Evolutionary conservation across 2,888 invertebrate species (phyloP), one percentile per base, ranked within the genome.

Genomic region (Imbricaverruca yamaguchii): DNA sequence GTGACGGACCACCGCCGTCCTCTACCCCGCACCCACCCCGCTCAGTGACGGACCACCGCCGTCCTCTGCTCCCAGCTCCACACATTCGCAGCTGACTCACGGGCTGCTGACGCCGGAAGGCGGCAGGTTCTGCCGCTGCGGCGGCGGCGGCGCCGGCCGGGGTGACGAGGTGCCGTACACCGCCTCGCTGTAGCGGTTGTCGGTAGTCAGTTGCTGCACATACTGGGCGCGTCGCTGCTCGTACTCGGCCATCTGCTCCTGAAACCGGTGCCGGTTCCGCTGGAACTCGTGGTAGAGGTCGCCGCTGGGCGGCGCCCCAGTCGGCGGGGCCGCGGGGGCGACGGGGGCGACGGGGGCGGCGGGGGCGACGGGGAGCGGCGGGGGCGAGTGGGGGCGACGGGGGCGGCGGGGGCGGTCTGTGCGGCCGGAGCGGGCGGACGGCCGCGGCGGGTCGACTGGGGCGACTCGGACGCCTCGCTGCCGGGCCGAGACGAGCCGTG

Each of bases 161-260:
- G 39, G 39, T 39, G 39, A 39, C 39, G 39, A 39, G 39, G 39
- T 39, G 39, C 39, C 39, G 39, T 39, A 39, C 39, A 11, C 59
- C 59, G 53, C 74, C 74, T 74, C 74, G 74, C 18, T 21, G 74
- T 18, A 53, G 18, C 80, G 25, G 63, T 65, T 67, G 80, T 67
- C 79, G n/a, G 87, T 87, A 25, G 90, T 86, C 83, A 90, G 87
- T 83, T 88, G 88, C 82, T 88, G 87, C 80, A 90, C 86, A 77
- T 90, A 86, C 84, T 90, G 90, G 83, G 90, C 90, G 81, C 90
- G 85, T 85, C 90, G 89, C 82, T 87, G 87, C 84, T 90, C 90
- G 83, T 89, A 88, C 69, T 88, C 85, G 57, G 89, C 89, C 84
- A 91, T 86, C 61, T 90, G 89, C 84, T 91, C 90, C 85, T 91